phyloP scores from a whole-genome alignment of 2,888 invertebrate genomes.

The Lasioglossum leucozonium region DNA sequence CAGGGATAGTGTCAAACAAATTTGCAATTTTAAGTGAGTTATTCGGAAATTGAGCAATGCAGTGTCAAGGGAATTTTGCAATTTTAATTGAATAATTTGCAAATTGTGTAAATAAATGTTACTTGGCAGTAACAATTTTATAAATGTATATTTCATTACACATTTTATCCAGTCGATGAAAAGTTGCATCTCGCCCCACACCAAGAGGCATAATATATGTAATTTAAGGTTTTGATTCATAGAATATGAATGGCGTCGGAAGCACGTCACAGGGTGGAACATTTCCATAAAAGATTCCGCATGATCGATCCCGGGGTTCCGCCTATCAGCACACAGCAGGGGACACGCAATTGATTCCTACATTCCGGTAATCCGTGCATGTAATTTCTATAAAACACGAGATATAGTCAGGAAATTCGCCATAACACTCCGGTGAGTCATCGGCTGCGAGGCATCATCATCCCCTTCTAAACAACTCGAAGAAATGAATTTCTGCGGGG shows the following conservation, averaged over 20 bases:
- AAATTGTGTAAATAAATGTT: too few species aligned
- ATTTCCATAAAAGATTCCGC: conserved; percentile 24
- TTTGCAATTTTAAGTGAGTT: too few species aligned
- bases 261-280: conserved; percentile 1
- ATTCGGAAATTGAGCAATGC: too few species aligned
- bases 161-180: not conserved
- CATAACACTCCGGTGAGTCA: conserved; percentile 61
- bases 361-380: conserved; percentile 41
- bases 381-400: conserved; percentile 47
- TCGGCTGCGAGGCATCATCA: conserved; percentile 19
- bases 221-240: not conserved
- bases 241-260: conserved; percentile 15
- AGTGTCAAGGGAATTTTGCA: too few species aligned
- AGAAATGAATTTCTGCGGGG: conserved; percentile 69
- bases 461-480: conserved; percentile 62
- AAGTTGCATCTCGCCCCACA: not conserved
- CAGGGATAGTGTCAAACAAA: too few species aligned
- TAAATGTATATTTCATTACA: too few species aligned
- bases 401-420: conserved; percentile 40
- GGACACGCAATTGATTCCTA: conserved; percentile 25
- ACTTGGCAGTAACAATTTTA: too few species aligned
- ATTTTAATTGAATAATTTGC: too few species aligned
- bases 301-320: conserved; percentile 22
- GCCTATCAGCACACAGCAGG: conserved; percentile 17
- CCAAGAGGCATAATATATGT: not conserved